Percentiles rank a stretch among this genome's conserved stretches.
Conservation (phyloP, 2,888 invertebrate species). For the Patella ulyssiponensis region DNA sequence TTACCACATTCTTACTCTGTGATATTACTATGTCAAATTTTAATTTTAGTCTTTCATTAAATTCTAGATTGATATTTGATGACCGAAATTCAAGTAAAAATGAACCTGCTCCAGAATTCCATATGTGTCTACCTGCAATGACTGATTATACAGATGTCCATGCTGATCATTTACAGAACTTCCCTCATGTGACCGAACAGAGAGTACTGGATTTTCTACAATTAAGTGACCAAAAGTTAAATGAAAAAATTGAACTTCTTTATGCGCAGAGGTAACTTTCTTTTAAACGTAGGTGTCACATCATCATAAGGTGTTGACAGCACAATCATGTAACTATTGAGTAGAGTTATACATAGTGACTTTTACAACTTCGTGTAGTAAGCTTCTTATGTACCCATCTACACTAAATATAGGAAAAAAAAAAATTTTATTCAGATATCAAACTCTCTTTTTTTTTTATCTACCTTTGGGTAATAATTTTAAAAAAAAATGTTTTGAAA, state of each 20-base stretch:
- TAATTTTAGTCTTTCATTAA: too few relatives aligned
- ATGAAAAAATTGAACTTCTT: background rate
- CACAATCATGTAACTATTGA: too few relatives aligned
- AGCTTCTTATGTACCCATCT: too few relatives aligned
- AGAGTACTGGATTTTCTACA: background rate
- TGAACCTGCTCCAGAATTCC: background rate
- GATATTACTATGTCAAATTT: too few relatives aligned
- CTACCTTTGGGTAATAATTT: too few relatives aligned
- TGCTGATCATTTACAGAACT: slow-evolving; percentile 2
- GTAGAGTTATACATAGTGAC: too few relatives aligned
- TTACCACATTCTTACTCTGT: too few relatives aligned
- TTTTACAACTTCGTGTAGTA: too few relatives aligned
- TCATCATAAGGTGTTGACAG: background rate
- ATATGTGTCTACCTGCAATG: background rate
- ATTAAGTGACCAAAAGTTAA: background rate
- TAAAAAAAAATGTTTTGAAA: too few relatives aligned
- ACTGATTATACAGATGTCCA: background rate
- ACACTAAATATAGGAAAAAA: too few relatives aligned
- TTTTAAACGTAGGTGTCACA: background rate
- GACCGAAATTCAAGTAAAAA: background rate
- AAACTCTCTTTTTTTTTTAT: too few relatives aligned
- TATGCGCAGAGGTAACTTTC: background rate
- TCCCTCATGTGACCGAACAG: background rate
- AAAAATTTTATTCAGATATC: too few relatives aligned
- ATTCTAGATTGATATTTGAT: slow-evolving; percentile 1